Evolutionary conservation across 30 jellyfish, hydroid and myxozoan genomes (phyloP).

Genomic region (Turritopsis dohrnii): DNA sequence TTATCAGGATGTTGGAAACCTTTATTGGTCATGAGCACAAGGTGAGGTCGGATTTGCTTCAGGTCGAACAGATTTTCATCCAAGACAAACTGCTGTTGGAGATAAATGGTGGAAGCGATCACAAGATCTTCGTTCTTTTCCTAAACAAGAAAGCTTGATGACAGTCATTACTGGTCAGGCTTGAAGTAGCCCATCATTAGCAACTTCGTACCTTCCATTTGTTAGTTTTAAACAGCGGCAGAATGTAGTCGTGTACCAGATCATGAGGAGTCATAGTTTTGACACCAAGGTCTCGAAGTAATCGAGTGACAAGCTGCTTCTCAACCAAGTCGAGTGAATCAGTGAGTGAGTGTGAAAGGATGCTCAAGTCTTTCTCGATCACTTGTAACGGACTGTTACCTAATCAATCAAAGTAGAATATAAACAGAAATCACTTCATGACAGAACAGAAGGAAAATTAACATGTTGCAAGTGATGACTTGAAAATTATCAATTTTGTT

Average conservation of each 20-base stretch:
- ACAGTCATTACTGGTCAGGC: neutral
- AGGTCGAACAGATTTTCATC: constrained; percentile 42
- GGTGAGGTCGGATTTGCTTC: constrained; percentile 25
- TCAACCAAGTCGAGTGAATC: constrained; percentile 35
- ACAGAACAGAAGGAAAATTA: neutral
- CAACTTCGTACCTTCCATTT: constrained; percentile 44
- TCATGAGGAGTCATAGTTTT: constrained; percentile 47
- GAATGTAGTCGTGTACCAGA: constrained; percentile 42
- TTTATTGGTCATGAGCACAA: constrained; percentile 39
- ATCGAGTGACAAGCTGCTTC: constrained; percentile 38
- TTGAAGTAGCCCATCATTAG: neutral
- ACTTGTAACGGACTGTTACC: constrained; percentile 10
- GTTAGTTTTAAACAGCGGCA: constrained; percentile 51
- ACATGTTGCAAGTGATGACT: neutral
- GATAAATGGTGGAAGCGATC: constrained; percentile 39
- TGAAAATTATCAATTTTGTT: neutral
- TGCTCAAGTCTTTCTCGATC: constrained; percentile 51
- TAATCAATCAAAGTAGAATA: neutral
- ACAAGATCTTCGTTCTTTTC: constrained; percentile 40
- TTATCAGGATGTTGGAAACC: constrained; percentile 44
- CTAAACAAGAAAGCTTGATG: constrained; percentile 6
- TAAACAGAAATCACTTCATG: neutral
- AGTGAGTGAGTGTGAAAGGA: constrained; percentile 24
- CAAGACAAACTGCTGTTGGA: constrained; percentile 37
- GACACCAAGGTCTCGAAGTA: constrained; percentile 67